Evolutionary conservation across 2,797 vertebrate genomes (phyloP).

Genomic region (Ctenochaetus hawaiiensis): DNA sequence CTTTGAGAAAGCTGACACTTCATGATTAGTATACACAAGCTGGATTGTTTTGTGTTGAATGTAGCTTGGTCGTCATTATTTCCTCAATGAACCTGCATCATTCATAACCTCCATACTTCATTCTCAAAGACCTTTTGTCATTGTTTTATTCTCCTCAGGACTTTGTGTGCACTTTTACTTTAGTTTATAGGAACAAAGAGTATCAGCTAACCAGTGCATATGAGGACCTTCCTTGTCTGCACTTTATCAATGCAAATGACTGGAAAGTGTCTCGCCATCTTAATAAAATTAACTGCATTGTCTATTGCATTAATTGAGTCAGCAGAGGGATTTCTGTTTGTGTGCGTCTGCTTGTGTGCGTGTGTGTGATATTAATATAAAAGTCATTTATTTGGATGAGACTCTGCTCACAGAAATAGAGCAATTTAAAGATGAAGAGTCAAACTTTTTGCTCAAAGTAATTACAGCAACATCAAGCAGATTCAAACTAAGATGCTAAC

Average conservation of each 20-base stretch:
- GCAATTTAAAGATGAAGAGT: constrained; percentile 12
- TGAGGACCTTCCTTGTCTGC: constrained; percentile 33
- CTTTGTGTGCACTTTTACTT: neutral
- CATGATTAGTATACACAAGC: neutral
- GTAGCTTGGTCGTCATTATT: constrained; percentile 2
- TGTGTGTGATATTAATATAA: constrained; percentile 24
- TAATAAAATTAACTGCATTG: constrained; percentile 62
- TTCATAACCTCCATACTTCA: constrained; percentile 8
- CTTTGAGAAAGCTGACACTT: neutral
- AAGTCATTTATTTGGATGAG: constrained; percentile 29
- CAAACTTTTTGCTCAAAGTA: constrained; percentile 16
- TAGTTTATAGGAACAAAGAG: constrained; percentile 10
- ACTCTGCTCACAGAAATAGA: neutral
- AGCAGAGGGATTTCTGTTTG: constrained; percentile 21
- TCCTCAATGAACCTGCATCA: constrained; percentile 24
- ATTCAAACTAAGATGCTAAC: neutral
- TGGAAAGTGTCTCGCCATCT: constrained; percentile 59
- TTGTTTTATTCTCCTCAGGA: neutral
- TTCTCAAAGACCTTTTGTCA: neutral
- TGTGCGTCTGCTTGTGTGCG: constrained; percentile 21
- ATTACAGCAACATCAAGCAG: neutral
- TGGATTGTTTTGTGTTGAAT: neutral
- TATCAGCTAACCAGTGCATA: constrained; percentile 28
- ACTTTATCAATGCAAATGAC: constrained; percentile 59
- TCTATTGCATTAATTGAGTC: constrained; percentile 38